phyloP scores from a whole-genome alignment of 35 echinoderm and acorn worm genomes.

The Nesometra sesokonis region DNA sequence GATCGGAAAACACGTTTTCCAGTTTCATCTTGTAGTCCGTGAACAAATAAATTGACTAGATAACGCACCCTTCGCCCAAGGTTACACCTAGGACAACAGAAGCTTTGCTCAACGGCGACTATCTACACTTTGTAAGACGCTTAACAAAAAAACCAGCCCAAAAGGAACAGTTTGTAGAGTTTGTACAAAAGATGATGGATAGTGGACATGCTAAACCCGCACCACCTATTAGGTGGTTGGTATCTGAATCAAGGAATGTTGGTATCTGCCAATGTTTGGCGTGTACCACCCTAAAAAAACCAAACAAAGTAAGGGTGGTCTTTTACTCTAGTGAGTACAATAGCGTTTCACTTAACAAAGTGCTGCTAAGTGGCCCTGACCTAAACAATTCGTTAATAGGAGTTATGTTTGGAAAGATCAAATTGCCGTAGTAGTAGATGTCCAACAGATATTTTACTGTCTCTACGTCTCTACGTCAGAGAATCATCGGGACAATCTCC shows the following conservation, averaged over 20 bases:
- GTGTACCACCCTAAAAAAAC: constrained; percentile 20
- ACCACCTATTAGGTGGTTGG: not conserved
- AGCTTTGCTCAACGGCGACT: not conserved
- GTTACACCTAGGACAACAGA: not conserved
- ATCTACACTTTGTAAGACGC: not conserved
- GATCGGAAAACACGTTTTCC: not conserved
- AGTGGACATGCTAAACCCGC: constrained; percentile 9
- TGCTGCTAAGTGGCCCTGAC: constrained; percentile 17
- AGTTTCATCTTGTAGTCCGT: not conserved
- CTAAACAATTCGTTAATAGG: constrained; percentile 36
- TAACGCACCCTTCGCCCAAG: not conserved
- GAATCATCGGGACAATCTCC: not conserved
- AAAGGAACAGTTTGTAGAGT: constrained; percentile 31
- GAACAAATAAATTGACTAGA: not conserved
- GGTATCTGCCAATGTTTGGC: constrained; percentile 51
- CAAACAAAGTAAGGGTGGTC: constrained; percentile 11
- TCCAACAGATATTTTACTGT: not conserved
- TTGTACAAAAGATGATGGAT: constrained; percentile 33
- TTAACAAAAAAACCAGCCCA: not conserved
- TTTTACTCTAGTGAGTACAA: constrained; percentile 22
- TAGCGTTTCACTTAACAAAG: constrained; percentile 34
- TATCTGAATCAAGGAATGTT: too few relatives aligned
- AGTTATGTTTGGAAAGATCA: constrained; percentile 35
- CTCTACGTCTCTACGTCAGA: not conserved
- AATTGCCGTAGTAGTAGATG: not conserved